Evolutionary conservation across 2,888 invertebrate species (phyloP).

Genomic region (Smittia aterrima): DNA sequence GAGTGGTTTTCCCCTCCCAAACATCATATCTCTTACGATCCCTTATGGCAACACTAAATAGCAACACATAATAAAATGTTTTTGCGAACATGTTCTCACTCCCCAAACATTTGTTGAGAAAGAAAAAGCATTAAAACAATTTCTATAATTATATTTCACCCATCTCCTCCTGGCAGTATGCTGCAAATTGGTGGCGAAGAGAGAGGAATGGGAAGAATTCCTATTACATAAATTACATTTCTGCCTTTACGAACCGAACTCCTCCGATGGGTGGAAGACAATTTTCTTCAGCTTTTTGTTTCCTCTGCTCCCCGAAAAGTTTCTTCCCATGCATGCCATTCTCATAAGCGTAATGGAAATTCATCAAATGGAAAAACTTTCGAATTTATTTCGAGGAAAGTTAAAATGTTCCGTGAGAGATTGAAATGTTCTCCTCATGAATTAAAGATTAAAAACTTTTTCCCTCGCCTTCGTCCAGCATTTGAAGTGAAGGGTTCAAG

Average conservation of each 20-base stretch:
- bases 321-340: conserved; percentile 1
- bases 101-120: background rate
- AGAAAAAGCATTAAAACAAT: conserved; percentile 33
- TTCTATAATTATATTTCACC: conserved; percentile 41
- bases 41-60: conserved; percentile 15
- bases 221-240: conserved; percentile 40
- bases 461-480: background rate
- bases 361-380: conserved; percentile 33
- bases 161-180: background rate
- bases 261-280: background rate
- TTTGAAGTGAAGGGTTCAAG: background rate
- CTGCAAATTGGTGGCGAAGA: conserved; percentile 13
- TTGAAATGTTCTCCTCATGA: background rate
- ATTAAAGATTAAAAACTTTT: conserved; percentile 26
- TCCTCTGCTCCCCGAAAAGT: background rate
- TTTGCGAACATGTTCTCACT: conserved; percentile 19
- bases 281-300: conserved; percentile 15
- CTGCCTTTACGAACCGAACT: background rate
- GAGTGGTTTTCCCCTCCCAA: background rate
- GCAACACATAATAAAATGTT: conserved; percentile 32
- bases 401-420: background rate
- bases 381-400: background rate
- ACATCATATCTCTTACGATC: background rate
- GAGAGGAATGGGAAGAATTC: conserved; percentile 21
- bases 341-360: conserved; percentile 37